Base-by-base conservation (phyloP, 2,113 vertebrate genomes). In the Arizona elegans region DNA sequence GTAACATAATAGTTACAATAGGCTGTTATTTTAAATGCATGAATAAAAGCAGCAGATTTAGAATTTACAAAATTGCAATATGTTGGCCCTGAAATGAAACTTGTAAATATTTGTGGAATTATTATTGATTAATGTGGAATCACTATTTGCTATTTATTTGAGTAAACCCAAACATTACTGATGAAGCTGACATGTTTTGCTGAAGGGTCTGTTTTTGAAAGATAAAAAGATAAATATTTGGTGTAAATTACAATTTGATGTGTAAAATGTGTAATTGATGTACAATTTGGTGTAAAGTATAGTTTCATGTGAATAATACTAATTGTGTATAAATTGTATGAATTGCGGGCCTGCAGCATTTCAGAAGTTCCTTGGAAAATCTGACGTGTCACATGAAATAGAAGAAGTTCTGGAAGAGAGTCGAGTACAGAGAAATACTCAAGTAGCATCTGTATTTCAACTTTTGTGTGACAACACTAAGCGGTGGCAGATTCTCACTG, bases 401-500 rank as follows among this genome's bases (percentile, higher is more conserved):
- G 98, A 98, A 92, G 99, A 99, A 94, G 98, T 98, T 56, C 95
- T 98, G 88, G 95, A 96, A 0, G 99, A 99, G 96, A 97, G 97
- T 90, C 96, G 94, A 0, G 38, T 97, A 91, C 99, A 99, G 92
- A 98, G 96, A 70, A 98, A 97, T 91, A 93, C 97, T 26, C 96
- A 85, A 13, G 90, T 97, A 1, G 97, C 96, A 47, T 98, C 98
- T 0, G 90, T 98, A 3, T 87, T 97, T 0, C 97, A 99, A 95
- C 98, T 99, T 17, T 95, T 99, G 86, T 94, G 94, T 55, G 98
- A 90, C 0, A 97, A 91, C 0, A 94, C 95, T 0, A 97, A 98
- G 29, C 98, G 98, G 87, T 99, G 98, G 98, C 99, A 99, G 97
- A 95, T 99, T 90, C 81, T 98, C 95, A 99, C 99, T 0, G 97